Base-by-base conservation (phyloP, 1,140 invertebrate species). In the Dolichoris vasculosae region DNA sequence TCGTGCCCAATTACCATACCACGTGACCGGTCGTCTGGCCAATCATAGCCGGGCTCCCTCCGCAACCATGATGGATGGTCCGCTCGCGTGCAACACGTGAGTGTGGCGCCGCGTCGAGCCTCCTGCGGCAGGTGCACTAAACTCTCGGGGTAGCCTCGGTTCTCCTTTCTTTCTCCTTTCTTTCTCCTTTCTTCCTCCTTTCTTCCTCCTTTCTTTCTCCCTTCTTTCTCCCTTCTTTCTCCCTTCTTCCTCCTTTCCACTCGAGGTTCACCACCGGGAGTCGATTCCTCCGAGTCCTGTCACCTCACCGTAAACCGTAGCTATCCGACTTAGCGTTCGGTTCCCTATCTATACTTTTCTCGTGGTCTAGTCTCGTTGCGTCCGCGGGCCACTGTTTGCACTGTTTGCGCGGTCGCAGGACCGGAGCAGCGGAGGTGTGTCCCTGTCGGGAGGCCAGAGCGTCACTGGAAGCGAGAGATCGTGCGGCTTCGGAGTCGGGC, bases 61-160 rank as follows among this genome's bases (percentile, higher is more conserved):
- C 92, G 92, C 92, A 91, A 94, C 94, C 94, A 95, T 95, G 94
- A 95, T 95, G 94, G 94, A 95, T 95, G 92, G 93, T 93, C 88
- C 89, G 88, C 89, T 90, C 88, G 89, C 90, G 91, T 92, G 90
- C 92, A 92, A 91, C 92, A 92, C 90, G 93, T 92, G 92, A 92
- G 92, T 93, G 93, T 92, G 91, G 94, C 92, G 92, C 86, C 85
- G 87, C 91, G 80, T 23, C n/a, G 86, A 88, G 83, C 89, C 89
- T 87, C 88, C 87, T 90, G 89, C 89, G 93, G 92, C 92, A 93
- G 92, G 93, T 93, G 93, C 89, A 90, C 88, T 82, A 92, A 93
- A 90, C 91, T 89, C 83, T 73, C 38, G 20, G 69, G 4, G 4
- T 8, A 35, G 1, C 30, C 9, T 32, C 40, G 63, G n/a, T n/a